Evolutionary conservation across 2,113 vertebrate species (phyloP).

Genomic region (Mirza zaza): DNA sequence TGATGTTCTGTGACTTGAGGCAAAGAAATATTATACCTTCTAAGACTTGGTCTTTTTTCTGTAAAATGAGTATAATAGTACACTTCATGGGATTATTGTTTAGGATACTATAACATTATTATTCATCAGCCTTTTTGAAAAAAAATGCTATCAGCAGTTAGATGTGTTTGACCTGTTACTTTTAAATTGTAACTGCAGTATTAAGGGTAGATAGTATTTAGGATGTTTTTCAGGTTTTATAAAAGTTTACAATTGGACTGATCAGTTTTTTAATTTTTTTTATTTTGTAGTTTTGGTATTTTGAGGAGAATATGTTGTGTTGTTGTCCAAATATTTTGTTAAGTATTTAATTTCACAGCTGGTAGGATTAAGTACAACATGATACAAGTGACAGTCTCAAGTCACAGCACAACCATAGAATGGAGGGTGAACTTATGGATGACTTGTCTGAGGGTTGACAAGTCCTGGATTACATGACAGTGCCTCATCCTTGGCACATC

Average conservation of each 20-base stretch:
- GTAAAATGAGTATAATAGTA: background rate
- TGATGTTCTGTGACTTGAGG: background rate
- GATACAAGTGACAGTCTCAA: background rate
- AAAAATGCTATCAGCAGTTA: background rate
- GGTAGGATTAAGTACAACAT: background rate
- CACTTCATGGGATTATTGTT: background rate
- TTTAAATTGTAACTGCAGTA: background rate
- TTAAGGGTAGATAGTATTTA: background rate
- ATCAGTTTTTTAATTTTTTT: background rate
- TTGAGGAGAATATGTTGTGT: background rate
- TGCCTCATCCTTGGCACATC: background rate
- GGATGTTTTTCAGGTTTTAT: conserved; percentile 8
- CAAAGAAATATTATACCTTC: background rate
- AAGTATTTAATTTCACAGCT: background rate
- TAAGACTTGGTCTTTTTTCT: background rate
- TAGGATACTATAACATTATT: background rate
- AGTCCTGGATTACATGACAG: background rate
- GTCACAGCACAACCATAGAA: background rate
- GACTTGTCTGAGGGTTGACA: background rate
- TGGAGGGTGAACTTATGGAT: background rate
- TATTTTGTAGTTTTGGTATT: background rate
- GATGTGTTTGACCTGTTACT: background rate
- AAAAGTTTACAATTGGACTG: background rate
- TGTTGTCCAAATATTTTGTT: background rate
- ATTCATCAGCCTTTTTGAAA: background rate